Base-by-base conservation (phyloP, 2,888 invertebrate genomes). In the Anoplius nigerrimus region DNA sequence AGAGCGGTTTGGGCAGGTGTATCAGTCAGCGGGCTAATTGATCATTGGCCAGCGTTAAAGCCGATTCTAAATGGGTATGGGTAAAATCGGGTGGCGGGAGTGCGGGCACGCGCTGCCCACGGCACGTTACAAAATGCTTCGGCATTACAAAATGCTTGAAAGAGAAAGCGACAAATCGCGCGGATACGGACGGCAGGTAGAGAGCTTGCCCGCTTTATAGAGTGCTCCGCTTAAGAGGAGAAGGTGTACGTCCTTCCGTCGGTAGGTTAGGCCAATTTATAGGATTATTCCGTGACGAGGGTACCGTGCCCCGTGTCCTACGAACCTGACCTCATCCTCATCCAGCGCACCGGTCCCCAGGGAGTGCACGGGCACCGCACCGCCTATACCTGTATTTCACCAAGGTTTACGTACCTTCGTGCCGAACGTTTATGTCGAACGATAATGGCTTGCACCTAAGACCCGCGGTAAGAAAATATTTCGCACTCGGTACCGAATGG, bases 301-400 rank as follows among this genome's bases (percentile, higher is more conserved):
- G 57, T 75, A 71, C 52, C 56, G 55, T 24, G 45, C 59, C 42
- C 54, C 18, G 59, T 59, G 70, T 62, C 69, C 71, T 64, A 34
- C 54, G 68, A 66, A 66, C 62, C 75, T 74, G 74, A 75, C 77
- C 74, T 76, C 76, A 60, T 72, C 76, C 63, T 62, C 51, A 4
- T 16, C 27, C 54, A n/a, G n/a, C n/a, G n/a, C n/a, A 34, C 48
- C 34, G 34, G 11, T 74, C 64, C 62, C 61, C 15, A 4, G 48
- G 60, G 62, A 65, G 27, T 46, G 42, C 66, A 34, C 11, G 11
- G 34, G 34, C 34, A 11, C 34, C 34, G 34, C n/a, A 42, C 46
- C n/a, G 48, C 15, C 46, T 69, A 56, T 77, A 76, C 72, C 72
- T 76, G 74, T 63, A 56, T 57, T 62, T 71, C 72, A 67, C 55